These are phyloP conservation scores for Dichetophora obliterata DNA, from an alignment of 2,888 invertebrate species.

Conservation along the genomic window DNA sequence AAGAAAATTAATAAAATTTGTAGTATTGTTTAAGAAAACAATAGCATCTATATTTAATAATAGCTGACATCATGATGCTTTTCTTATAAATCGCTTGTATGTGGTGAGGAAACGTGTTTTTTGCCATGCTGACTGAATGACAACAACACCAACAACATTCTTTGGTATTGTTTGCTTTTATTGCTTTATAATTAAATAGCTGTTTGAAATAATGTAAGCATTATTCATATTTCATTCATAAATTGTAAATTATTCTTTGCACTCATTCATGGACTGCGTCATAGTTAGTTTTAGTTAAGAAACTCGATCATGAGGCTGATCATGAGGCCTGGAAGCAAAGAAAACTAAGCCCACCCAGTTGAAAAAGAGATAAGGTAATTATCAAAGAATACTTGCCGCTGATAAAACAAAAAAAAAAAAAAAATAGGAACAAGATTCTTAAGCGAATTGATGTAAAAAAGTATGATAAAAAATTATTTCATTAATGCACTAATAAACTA, in stretches of 20 bases:
- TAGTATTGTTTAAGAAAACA: too few relatives aligned
- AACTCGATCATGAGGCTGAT: background rate
- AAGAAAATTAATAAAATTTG: background rate
- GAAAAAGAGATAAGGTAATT: background rate
- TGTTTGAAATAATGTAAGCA: background rate
- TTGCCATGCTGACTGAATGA: background rate
- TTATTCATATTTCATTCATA: constrained; percentile 3
- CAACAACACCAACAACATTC: too few relatives aligned
- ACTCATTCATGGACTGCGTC: constrained; percentile 1
- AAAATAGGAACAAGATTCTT: too few relatives aligned
- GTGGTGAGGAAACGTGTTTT: background rate
- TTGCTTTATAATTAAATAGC: background rate
- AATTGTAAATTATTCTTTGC: background rate
- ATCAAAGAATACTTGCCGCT: background rate
- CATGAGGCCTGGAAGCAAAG: background rate
- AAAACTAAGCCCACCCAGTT: background rate
- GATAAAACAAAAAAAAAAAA: too few relatives aligned
- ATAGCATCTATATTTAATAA: too few relatives aligned
- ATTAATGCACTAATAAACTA: too few relatives aligned
- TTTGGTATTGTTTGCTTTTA: background rate
- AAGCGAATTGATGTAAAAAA: too few relatives aligned
- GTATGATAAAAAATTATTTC: too few relatives aligned
- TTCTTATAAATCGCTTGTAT: background rate
- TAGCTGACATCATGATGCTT: too few relatives aligned
- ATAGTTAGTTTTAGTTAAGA: too few relatives aligned